A percentile compares a stretch with the other conserved stretches of the same genome.
Conservation (phyloP, 2,797 vertebrate species). For the Champsocephalus esox region DNA sequence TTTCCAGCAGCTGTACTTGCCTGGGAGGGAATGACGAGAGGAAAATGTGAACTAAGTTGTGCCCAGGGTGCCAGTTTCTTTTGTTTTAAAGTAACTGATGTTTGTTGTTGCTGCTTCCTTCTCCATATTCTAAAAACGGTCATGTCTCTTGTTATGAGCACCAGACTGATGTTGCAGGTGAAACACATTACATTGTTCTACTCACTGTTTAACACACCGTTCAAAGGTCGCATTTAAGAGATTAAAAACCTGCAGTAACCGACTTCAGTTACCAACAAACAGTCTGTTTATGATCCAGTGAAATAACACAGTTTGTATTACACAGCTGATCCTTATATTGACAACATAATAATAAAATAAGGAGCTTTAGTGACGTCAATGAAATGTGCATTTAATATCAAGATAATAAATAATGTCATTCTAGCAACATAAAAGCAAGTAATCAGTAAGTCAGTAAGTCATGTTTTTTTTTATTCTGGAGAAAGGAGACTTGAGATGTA, state of each 20-base stretch:
- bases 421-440: neutral
- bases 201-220: neutral
- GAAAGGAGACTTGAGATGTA: slow-evolving; percentile 14
- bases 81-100: slow-evolving; percentile 48
- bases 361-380: neutral
- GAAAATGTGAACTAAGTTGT: slow-evolving; percentile 77
- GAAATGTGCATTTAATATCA: neutral
- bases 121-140: slow-evolving; percentile 19
- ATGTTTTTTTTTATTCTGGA: slow-evolving; percentile 11
- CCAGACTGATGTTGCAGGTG: slow-evolving; percentile 28
- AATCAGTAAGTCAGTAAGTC: neutral
- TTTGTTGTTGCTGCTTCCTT: slow-evolving; percentile 26
- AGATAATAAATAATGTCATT: neutral
- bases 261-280: slow-evolving; percentile 10
- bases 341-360: neutral
- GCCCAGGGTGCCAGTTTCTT: slow-evolving; percentile 68
- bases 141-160: slow-evolving; percentile 17
- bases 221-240: neutral
- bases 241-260: slow-evolving; percentile 6
- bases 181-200: slow-evolving; percentile 16
- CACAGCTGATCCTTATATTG: neutral
- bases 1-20: slow-evolving; percentile 64
- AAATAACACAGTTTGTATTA: neutral
- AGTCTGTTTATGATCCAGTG: slow-evolving; percentile 14
- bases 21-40: slow-evolving; percentile 72